phyloP scores from a whole-genome alignment of 2,113 vertebrate species.

The Microcebus lehilahytsara region DNA sequence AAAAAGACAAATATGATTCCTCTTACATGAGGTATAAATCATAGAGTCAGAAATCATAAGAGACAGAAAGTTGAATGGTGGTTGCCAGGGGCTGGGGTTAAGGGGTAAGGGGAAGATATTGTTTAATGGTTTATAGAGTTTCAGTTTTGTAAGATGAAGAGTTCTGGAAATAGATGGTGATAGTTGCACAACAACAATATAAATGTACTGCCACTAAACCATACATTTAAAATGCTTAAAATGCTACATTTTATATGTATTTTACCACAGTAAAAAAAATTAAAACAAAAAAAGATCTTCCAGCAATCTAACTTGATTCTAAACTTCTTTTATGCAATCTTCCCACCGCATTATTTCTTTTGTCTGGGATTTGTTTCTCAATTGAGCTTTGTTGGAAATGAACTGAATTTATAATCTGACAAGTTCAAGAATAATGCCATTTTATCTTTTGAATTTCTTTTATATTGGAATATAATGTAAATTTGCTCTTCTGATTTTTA shows the following conservation, averaged over 20 bases:
- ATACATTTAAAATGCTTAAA: background rate
- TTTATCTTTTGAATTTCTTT: conserved; percentile 57
- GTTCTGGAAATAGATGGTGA: background rate
- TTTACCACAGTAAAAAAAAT: background rate
- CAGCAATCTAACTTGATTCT: background rate
- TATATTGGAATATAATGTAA: conserved; percentile 1
- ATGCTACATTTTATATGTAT: background rate
- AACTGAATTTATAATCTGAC: conserved; percentile 29
- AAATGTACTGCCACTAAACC: background rate
- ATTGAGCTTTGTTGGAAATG: background rate
- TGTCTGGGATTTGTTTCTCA: conserved; percentile 5
- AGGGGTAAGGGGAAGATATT: background rate
- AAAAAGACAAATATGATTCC: background rate
- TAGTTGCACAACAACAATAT: background rate
- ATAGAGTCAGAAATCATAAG: background rate
- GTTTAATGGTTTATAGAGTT: background rate
- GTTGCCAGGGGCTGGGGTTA: background rate
- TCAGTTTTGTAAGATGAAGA: background rate
- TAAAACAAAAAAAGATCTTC: background rate
- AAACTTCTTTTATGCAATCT: background rate
- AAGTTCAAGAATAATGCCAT: background rate
- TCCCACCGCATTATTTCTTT: background rate
- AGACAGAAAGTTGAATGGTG: background rate
- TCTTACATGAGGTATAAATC: background rate
- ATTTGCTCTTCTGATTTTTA: conserved; percentile 21